Evolutionary conservation across 2,113 vertebrate species (phyloP).

Genomic region (Erythrocercus mccallii): DNA sequence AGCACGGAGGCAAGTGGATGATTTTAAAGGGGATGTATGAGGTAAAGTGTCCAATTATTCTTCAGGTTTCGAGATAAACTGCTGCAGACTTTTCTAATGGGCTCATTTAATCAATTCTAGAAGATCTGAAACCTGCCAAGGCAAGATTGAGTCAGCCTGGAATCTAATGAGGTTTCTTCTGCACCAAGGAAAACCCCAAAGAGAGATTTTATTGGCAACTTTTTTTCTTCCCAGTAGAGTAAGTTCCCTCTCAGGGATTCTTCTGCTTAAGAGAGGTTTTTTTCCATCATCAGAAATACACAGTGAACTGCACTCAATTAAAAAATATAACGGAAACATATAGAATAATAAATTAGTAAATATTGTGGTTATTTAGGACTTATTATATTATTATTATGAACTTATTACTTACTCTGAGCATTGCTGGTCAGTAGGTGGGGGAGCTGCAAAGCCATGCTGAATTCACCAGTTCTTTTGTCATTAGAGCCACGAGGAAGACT

Average conservation of each 20-base stretch:
- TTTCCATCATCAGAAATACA: neutral
- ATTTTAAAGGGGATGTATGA: neutral
- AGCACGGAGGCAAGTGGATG: neutral
- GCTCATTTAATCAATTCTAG: neutral
- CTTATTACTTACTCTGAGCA: neutral
- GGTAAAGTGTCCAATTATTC: neutral
- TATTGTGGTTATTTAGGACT: neutral
- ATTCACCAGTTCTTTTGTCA: neutral
- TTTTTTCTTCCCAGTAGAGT: neutral
- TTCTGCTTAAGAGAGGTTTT: neutral
- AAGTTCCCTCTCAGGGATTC: neutral
- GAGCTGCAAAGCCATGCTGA: neutral
- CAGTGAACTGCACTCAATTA: neutral
- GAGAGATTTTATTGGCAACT: neutral
- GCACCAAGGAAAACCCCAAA: neutral
- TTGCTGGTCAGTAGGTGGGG: neutral
- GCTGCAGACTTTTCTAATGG: neutral
- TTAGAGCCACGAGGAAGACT: neutral
- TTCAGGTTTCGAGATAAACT: neutral
- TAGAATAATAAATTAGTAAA: neutral
- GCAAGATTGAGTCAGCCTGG: neutral
- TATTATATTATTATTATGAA: no score
- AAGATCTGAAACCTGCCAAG: neutral
- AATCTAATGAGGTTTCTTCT: neutral
- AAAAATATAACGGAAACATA: neutral